Conservation (phyloP, 2,797 vertebrate genomes). For the Periophthalmus magnuspinnatus region DNA sequence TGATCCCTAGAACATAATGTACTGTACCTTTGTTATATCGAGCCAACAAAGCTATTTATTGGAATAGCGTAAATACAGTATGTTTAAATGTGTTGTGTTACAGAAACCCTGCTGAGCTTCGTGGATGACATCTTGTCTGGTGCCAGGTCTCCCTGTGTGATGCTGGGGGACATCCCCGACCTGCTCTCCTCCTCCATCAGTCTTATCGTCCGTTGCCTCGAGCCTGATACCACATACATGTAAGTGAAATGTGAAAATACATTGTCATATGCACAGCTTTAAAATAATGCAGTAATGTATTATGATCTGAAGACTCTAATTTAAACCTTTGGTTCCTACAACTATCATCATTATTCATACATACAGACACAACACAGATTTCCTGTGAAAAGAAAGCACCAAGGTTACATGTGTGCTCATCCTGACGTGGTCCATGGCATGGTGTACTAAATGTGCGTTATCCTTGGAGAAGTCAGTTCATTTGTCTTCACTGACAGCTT, state of each 20-base stretch:
- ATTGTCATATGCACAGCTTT: neutral
- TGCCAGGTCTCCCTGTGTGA: slow-evolving; percentile 95
- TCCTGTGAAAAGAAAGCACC: neutral
- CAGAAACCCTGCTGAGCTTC: slow-evolving; percentile 95
- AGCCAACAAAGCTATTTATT: neutral
- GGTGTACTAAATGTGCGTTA: neutral
- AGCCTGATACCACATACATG: slow-evolving; percentile 95
- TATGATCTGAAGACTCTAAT: neutral
- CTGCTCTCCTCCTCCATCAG: slow-evolving; percentile 88
- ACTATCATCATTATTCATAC: neutral
- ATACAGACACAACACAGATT: neutral
- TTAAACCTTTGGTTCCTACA: neutral
- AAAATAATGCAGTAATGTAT: neutral
- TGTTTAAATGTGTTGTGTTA: slow-evolving; percentile 7
- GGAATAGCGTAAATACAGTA: neutral
- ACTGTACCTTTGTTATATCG: neutral
- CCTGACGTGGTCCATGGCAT: neutral
- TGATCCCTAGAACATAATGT: slow-evolving; percentile 9
- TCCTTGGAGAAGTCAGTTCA: slow-evolving; percentile 1
- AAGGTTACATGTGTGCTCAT: neutral
- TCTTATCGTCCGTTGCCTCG: slow-evolving; percentile 92
- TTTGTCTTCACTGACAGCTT: slow-evolving; percentile 2
- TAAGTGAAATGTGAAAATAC: slow-evolving; percentile 70
- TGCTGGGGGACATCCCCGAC: slow-evolving; percentile 92
- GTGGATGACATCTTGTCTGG: slow-evolving; percentile 97